These are phyloP conservation scores for Parasteatoda lunata DNA, from an alignment of 2,888 invertebrate genomes.

Conservation along the genomic window DNA sequence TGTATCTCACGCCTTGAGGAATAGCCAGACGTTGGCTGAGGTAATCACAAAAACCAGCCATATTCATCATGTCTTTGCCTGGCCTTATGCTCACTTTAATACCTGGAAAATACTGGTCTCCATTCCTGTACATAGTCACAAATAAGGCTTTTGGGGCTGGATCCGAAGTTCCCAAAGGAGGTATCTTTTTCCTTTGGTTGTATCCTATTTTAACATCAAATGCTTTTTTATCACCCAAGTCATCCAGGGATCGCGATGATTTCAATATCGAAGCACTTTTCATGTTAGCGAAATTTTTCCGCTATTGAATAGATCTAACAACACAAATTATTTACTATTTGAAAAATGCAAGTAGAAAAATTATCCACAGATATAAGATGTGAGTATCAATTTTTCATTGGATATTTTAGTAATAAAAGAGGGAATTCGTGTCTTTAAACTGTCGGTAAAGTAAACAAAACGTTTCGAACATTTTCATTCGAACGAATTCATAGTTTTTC, in stretches of 20 bases:
- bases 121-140: slow-evolving; percentile 93
- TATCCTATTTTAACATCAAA: slow-evolving; percentile 59
- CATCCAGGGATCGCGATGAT: slow-evolving; percentile 30
- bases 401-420: too few relatives aligned
- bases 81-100: slow-evolving; percentile 91
- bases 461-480: too few relatives aligned
- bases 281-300: too few relatives aligned
- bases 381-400: too few relatives aligned
- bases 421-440: too few relatives aligned
- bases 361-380: too few relatives aligned
- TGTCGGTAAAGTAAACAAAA: too few relatives aligned
- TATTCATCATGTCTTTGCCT: slow-evolving; percentile 87
- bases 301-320: too few relatives aligned
- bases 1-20: slow-evolving; percentile 89
- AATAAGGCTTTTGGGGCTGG: slow-evolving; percentile 76
- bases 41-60: slow-evolving; percentile 89
- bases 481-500: too few relatives aligned
- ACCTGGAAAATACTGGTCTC: slow-evolving; percentile 92
- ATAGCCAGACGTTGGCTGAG: slow-evolving; percentile 90
- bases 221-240: slow-evolving; percentile 34
- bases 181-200: slow-evolving; percentile 13
- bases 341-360: too few relatives aligned
- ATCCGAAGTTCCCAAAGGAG: slow-evolving; percentile 38
- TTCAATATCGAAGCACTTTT: neutral
- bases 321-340: too few relatives aligned